Evolutionary conservation across 2,113 vertebrate species (phyloP).

Genomic region (Brachyhypopomus gauderio): DNA sequence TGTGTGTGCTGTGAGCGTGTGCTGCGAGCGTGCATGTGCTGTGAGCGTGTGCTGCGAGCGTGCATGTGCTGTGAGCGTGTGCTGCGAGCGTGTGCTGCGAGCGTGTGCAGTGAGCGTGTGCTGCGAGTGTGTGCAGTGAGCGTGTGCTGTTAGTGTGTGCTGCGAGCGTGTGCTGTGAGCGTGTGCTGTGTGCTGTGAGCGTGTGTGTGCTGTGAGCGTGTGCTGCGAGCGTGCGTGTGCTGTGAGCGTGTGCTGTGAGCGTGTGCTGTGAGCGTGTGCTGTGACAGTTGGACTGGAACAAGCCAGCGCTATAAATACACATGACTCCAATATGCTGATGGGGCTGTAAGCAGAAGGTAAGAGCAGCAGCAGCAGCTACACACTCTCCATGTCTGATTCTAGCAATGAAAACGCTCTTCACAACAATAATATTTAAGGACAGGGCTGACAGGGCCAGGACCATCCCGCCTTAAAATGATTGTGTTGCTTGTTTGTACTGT

Average conservation of each 20-base stretch:
- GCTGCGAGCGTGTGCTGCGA: slow-evolving; percentile 26
- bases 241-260: slow-evolving; percentile 24
- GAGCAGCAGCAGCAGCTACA: neutral
- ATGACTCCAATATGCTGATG: slow-evolving; percentile 37
- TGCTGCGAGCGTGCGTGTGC: slow-evolving; percentile 18
- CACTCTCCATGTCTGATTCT: slow-evolving; percentile 9
- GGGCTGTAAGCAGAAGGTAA: slow-evolving; percentile 4
- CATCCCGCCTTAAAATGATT: too few species aligned
- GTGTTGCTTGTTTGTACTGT: too few species aligned
- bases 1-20: slow-evolving; percentile 3
- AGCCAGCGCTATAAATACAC: slow-evolving; percentile 48
- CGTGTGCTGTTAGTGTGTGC: neutral
- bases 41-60: slow-evolving; percentile 33
- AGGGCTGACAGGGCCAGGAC: neutral
- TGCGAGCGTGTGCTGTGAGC: slow-evolving; percentile 34
- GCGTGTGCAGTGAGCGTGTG: slow-evolving; percentile 20
- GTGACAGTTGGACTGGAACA: slow-evolving; percentile 45
- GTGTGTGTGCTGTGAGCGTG: slow-evolving; percentile 28
- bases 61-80: slow-evolving; percentile 11
- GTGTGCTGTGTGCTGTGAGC: slow-evolving; percentile 4
- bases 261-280: slow-evolving; percentile 8
- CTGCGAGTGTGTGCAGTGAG: slow-evolving; percentile 33
- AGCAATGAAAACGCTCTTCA: neutral
- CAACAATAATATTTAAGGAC: neutral
- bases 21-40: slow-evolving; percentile 21